A percentile compares a stretch with the other conserved stretches of the same genome.
Conservation (phyloP, 2,797 vertebrate genomes). For the Okamejei kenojei region DNA sequence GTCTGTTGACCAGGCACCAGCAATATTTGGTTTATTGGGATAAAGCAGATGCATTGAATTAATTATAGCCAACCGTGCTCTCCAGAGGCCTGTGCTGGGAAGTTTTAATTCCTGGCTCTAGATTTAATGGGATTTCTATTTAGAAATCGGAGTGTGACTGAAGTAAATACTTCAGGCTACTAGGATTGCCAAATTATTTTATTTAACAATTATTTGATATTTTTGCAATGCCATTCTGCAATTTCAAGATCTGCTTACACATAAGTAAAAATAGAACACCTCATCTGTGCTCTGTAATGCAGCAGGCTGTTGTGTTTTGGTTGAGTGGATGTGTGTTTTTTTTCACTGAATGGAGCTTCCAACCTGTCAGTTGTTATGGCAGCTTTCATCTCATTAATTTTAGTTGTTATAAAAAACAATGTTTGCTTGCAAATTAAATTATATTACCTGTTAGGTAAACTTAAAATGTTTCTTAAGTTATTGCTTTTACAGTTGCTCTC, state of each 20-base stretch:
- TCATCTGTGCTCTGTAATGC: background rate
- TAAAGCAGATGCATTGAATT: background rate
- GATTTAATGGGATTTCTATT: slow-evolving; percentile 18
- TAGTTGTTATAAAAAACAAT: background rate
- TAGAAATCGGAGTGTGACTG: background rate
- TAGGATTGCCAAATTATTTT: background rate
- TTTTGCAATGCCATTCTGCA: background rate
- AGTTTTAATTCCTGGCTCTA: background rate
- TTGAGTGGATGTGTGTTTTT: background rate
- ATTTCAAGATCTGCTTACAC: background rate
- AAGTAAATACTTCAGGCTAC: background rate
- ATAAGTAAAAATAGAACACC: background rate
- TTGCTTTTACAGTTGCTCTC: background rate
- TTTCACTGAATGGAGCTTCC: background rate
- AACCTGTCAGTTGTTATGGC: background rate
- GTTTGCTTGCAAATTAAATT: background rate
- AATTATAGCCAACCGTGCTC: background rate
- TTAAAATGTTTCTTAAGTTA: background rate
- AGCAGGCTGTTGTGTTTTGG: background rate
- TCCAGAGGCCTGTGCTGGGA: background rate
- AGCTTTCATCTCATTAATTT: background rate
- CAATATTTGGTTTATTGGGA: background rate
- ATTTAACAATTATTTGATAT: background rate
- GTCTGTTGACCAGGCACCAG: background rate
- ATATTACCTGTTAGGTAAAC: background rate